A percentile compares a stretch with the other conserved stretches of the same genome.
Conservation (phyloP, 1,140 invertebrate genomes). For the Aplysia californica region DNA sequence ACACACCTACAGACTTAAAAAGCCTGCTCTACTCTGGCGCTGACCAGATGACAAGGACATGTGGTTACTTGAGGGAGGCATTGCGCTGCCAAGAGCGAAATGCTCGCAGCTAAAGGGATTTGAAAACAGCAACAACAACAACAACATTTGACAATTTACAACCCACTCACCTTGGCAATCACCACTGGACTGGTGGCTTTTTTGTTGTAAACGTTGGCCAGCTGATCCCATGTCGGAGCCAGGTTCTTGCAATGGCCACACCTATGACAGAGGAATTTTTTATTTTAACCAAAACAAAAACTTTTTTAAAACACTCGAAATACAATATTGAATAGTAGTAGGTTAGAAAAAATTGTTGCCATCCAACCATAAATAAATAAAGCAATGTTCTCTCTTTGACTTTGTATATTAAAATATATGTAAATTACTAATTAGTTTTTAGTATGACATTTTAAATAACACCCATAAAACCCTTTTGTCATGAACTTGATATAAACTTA, state of each 20-base stretch:
- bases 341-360: background rate
- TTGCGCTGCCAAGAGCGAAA: no score
- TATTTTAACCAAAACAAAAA: background rate
- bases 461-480: background rate
- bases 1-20: background rate
- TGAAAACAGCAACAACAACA: no score
- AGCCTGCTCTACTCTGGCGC: background rate
- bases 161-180: constrained; percentile 44
- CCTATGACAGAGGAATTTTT: constrained; percentile 83
- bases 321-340: background rate
- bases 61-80: background rate
- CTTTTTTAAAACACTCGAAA: background rate
- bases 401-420: no score
- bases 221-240: constrained; percentile 92
- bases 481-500: background rate
- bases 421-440: background rate
- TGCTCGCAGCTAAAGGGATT: no score
- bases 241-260: constrained; percentile 89
- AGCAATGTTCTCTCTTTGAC: no score
- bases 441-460: background rate
- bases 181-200: constrained; percentile 71
- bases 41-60: background rate
- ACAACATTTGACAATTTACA: background rate
- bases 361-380: background rate
- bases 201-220: constrained; percentile 89